Conservation (phyloP, 2,113 vertebrate species). For the Crotalus horridus region DNA sequence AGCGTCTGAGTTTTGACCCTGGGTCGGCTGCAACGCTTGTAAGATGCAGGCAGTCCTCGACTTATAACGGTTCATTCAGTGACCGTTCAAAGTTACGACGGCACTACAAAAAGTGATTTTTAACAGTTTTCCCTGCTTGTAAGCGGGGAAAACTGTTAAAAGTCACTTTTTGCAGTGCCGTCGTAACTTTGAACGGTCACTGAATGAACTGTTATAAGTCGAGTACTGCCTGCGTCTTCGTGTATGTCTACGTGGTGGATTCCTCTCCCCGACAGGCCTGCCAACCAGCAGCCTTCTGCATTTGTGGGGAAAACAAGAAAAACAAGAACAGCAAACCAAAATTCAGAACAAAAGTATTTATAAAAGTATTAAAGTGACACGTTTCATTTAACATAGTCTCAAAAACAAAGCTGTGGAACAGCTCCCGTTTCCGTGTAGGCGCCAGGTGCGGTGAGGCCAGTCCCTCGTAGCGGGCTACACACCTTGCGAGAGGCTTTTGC, state of each 20-base stretch:
- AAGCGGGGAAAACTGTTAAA: background rate
- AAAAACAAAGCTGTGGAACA: constrained; percentile 40
- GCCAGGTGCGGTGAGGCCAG: background rate
- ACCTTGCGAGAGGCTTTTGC: background rate
- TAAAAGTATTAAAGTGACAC: constrained; percentile 49
- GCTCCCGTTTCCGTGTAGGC: background rate
- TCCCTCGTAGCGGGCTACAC: background rate
- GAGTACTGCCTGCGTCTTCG: background rate
- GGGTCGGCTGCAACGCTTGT: too few relatives aligned
- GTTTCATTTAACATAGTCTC: constrained; percentile 34
- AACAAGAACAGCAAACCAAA: constrained; percentile 32
- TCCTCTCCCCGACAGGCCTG: background rate
- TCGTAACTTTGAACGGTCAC: background rate
- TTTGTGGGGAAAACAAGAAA: background rate
- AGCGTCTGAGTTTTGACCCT: too few relatives aligned
- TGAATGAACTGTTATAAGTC: background rate
- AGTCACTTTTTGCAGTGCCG: background rate
- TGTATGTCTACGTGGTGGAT: background rate
- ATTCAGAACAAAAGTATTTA: constrained; percentile 50
- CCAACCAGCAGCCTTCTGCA: constrained; percentile 29
- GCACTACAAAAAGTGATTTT: background rate
- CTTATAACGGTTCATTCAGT: background rate
- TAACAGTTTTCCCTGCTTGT: background rate
- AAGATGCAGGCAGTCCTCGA: background rate
- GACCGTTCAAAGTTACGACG: background rate